Conservation (phyloP, 2,113 vertebrate species). For the Climacteris rufus region DNA sequence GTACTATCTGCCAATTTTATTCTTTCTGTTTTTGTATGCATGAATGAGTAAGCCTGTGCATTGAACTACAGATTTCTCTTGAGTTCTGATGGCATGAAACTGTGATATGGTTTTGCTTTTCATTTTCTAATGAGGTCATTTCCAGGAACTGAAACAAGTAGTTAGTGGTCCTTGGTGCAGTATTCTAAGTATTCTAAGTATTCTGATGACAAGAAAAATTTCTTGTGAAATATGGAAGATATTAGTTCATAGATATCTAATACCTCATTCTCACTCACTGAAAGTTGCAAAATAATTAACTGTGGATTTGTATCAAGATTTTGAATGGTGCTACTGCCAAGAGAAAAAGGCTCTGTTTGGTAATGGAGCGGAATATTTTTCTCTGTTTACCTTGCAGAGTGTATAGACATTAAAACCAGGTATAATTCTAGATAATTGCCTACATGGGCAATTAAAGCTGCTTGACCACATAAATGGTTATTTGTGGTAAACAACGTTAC, state of each 20-base stretch:
- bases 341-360: background rate
- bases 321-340: background rate
- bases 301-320: background rate
- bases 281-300: background rate
- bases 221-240: background rate
- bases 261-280: background rate
- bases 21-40: background rate
- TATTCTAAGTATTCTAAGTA: background rate
- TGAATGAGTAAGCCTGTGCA: background rate
- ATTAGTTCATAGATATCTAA: background rate
- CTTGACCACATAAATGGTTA: background rate
- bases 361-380: background rate
- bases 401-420: background rate
- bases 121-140: background rate
- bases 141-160: background rate
- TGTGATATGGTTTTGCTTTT: background rate
- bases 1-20: constrained; percentile 7
- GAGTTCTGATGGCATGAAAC: background rate
- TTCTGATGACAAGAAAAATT: background rate
- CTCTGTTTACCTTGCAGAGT: background rate
- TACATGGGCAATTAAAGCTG: background rate
- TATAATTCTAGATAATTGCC: background rate
- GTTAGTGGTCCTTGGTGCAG: background rate
- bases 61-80: background rate
- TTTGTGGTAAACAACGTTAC: background rate